Conservation (phyloP, 1,140 invertebrate genomes). For the Doryteuthis pealeii region DNA sequence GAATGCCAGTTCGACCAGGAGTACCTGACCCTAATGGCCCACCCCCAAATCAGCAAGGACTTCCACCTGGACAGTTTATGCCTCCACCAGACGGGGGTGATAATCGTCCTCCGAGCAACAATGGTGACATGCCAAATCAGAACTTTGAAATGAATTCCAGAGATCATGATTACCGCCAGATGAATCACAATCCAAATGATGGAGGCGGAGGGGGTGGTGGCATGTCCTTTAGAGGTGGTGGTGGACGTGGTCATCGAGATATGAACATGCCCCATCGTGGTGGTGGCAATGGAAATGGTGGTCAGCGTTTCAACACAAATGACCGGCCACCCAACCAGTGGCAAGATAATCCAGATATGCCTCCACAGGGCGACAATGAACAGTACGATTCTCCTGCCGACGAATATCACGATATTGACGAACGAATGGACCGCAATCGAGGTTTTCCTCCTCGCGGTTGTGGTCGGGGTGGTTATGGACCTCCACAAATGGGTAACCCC, state of each 20-base stretch:
- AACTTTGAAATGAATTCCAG: conserved; percentile 19
- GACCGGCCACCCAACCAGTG: neutral
- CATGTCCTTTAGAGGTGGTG: neutral
- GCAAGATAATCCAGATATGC: neutral
- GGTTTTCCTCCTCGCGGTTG: neutral
- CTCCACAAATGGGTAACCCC: neutral
- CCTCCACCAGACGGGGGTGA: neutral
- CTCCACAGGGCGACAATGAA: neutral
- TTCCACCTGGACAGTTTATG: neutral
- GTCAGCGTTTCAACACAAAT: neutral
- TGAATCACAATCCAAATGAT: conserved; percentile 9
- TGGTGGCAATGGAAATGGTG: conserved; percentile 10
- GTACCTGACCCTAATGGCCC: neutral
- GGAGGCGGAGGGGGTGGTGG: conserved; percentile 10
- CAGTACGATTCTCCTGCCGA: neutral
- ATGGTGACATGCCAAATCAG: conserved; percentile 21
- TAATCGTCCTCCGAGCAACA: conserved; percentile 8
- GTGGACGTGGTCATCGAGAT: neutral
- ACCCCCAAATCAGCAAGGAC: neutral
- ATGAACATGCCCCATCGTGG: neutral
- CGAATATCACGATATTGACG: conserved; percentile 2
- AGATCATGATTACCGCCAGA: neutral
- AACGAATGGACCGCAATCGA: neutral
- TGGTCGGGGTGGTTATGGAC: neutral
- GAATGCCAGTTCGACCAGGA: neutral